These are phyloP conservation scores for Lepus americanus DNA, from an alignment of 2,113 vertebrate genomes.

Conservation along the genomic window DNA sequence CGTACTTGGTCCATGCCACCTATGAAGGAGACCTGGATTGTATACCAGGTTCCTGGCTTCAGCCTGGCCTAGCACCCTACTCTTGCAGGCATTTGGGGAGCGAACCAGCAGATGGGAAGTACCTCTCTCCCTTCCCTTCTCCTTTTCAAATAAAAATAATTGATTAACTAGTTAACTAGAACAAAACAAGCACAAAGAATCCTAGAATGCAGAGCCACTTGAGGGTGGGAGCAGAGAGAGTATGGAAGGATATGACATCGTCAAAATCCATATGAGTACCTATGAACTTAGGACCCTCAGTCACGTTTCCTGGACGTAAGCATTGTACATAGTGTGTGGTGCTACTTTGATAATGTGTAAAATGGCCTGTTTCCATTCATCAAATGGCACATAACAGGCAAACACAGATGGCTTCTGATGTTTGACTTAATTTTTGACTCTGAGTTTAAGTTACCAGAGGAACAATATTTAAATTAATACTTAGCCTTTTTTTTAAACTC, in stretches of 20 bases:
- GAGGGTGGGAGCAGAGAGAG: not conserved
- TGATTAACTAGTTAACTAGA: no score
- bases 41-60: no score
- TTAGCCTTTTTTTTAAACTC: not conserved
- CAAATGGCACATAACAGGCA: slow-evolving; percentile 45
- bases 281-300: not conserved
- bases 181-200: no score
- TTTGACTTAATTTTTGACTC: slow-evolving; percentile 62
- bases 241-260: not conserved
- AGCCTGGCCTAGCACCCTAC: no score
- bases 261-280: not conserved
- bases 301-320: not conserved
- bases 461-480: not conserved
- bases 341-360: slow-evolving; percentile 69
- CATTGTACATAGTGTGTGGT: not conserved
- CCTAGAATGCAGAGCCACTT: not conserved
- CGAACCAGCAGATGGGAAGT: no score
- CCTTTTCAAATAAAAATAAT: no score
- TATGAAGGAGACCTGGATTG: no score
- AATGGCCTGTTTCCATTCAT: slow-evolving; percentile 58
- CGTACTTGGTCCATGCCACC: no score
- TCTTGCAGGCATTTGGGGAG: no score
- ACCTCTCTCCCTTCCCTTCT: no score
- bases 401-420: slow-evolving; percentile 57
- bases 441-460: slow-evolving; percentile 24